phyloP scores from a whole-genome alignment of 2,888 invertebrate genomes.

The Thysanoteuthis rhombus region DNA sequence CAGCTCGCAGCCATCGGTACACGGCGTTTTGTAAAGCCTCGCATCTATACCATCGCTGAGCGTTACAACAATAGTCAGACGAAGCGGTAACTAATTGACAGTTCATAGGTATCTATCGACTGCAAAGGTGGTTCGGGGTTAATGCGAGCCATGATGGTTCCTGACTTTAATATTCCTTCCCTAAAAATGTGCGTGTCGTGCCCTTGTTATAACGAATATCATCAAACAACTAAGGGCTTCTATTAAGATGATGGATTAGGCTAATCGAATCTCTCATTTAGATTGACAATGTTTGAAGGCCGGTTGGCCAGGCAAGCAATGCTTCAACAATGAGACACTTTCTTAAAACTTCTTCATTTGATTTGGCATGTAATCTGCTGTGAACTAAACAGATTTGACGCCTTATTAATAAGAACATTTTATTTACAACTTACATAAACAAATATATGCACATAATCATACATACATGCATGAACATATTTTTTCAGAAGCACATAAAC shows the following conservation, averaged over 20 bases:
- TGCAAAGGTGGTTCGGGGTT: neutral
- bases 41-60: too few relatives aligned
- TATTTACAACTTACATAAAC: neutral
- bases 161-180: neutral
- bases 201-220: constrained; percentile 12
- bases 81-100: constrained; percentile 12
- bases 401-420: neutral
- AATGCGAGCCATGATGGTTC: neutral
- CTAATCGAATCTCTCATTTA: neutral
- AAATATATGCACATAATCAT: neutral
- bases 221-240: neutral
- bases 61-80: constrained; percentile 12
- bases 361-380: neutral
- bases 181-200: constrained; percentile 12
- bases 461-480: neutral
- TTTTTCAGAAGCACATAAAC: too few relatives aligned
- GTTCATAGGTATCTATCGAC: constrained; percentile 12
- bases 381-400: neutral
- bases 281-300: constrained; percentile 12
- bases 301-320: neutral
- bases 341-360: neutral
- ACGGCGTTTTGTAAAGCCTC: neutral
- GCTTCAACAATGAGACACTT: neutral
- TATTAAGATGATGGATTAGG: neutral
- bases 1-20: neutral